A percentile compares a stretch with the other conserved stretches of the same genome.
phyloP scores from a whole-genome alignment of 2,888 invertebrate species.

The Serripes groenlandicus region DNA sequence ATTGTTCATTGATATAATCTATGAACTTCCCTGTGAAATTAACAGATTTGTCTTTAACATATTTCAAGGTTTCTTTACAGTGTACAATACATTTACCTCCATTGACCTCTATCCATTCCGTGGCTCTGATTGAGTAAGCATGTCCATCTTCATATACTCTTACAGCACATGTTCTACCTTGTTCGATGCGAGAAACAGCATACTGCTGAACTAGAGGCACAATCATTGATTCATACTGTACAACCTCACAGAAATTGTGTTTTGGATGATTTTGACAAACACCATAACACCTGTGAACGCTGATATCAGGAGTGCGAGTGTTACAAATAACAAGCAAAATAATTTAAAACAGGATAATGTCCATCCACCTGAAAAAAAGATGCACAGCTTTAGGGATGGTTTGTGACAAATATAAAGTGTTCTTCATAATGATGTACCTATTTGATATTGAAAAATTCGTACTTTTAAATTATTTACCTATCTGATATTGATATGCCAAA shows the following conservation, averaged over 20 bases:
- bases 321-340: slow-evolving; percentile 50
- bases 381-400: too few relatives aligned
- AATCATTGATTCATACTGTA: slow-evolving; percentile 45
- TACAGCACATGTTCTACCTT: slow-evolving; percentile 33
- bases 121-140: slow-evolving; percentile 23
- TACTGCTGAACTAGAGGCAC: slow-evolving; percentile 57
- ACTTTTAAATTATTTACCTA: too few relatives aligned
- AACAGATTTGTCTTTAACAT: not conserved
- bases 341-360: slow-evolving; percentile 44
- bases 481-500: too few relatives aligned
- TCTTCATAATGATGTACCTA: too few relatives aligned
- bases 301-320: slow-evolving; percentile 42
- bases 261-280: slow-evolving; percentile 57
- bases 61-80: not conserved
- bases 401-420: too few relatives aligned
- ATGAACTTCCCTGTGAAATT: not conserved
- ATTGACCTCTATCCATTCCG: slow-evolving; percentile 49
- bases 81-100: slow-evolving; percentile 21
- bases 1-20: slow-evolving; percentile 38
- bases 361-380: too few relatives aligned
- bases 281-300: slow-evolving; percentile 44
- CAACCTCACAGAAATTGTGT: slow-evolving; percentile 54
- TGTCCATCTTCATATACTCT: slow-evolving; percentile 8
- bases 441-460: too few relatives aligned
- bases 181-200: slow-evolving; percentile 42